Base-by-base conservation (phyloP, 2,113 vertebrate genomes). In the Dicerorhinus sumatrensis region DNA sequence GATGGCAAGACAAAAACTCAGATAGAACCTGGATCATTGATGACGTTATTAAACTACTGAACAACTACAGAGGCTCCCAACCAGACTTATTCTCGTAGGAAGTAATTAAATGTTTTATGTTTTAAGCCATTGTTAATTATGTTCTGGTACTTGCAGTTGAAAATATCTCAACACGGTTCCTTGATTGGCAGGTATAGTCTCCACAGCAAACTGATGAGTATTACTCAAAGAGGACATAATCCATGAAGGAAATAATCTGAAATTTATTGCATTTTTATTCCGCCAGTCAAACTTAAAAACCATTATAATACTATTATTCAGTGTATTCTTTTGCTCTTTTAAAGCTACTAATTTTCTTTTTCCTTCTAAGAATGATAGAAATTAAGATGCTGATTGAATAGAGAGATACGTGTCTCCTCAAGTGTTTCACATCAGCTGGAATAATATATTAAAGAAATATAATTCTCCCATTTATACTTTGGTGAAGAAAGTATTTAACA, bases 51-150 rank as follows among this genome's bases (percentile, higher is more conserved):
- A 89, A 81, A 54, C 17, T 18, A 65, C 17, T 63, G 60, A 82
- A 91, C 0, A 18, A 67, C 29, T 25, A n/a, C 27, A 58, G 60
- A 80, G 18, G 29, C 48, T 88, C 73, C 72, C 51, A 72, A n/a
- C 8, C 3, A 31, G 17, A 63, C 29, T 76, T 86, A 79, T 14
- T 58, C 31, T 54, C 48, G 63, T 5, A 42, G 17, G 48, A 93
- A 88, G 82, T 48, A 79, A 73, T 48, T 75, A 58, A 75, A 56
- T 39, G 27, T 54, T 96, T 97, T 62, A 54, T 69, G 63, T 84
- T 87, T 77, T 31, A 76, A 67, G 46, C 5, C 48, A 96, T 46
- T 72, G 56, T 75, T 95, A 94, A 80, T 58, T 89, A 82, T 70
- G 46, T 80, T 87, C 39, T 89, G 29, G 58, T 58, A 96, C 27